Percentiles rank a stretch among this genome's conserved stretches.
These are phyloP conservation scores for Latrodectus elegans DNA, from an alignment of 2,888 invertebrate species.

Conservation along the genomic window DNA sequence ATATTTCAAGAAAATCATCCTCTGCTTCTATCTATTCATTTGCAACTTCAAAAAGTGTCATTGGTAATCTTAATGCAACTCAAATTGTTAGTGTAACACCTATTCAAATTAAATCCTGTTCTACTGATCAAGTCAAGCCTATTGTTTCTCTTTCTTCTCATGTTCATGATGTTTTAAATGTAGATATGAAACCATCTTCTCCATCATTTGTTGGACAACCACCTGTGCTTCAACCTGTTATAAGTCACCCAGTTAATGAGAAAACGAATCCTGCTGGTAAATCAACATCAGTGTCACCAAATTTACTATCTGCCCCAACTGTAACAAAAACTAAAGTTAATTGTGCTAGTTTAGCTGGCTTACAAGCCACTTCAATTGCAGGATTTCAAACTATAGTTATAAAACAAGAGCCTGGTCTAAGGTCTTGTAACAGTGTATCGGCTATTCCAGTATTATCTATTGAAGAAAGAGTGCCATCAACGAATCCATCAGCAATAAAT, in stretches of 20 bases:
- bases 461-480: conserved; percentile 48
- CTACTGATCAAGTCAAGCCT: conserved; percentile 42
- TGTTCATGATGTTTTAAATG: conserved; percentile 51
- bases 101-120: conserved; percentile 40
- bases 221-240: conserved; percentile 65
- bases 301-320: conserved; percentile 36
- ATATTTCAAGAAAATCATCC: conserved; percentile 54
- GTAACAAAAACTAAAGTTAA: conserved; percentile 56
- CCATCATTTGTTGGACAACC: conserved; percentile 69
- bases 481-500: conserved; percentile 49
- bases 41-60: conserved; percentile 66
- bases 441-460: conserved; percentile 63
- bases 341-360: conserved; percentile 27
- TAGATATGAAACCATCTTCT: conserved; percentile 68
- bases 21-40: conserved; percentile 60
- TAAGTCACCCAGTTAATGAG: conserved; percentile 48
- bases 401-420: conserved; percentile 67
- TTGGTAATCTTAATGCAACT: conserved; percentile 70
- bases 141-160: conserved; percentile 36
- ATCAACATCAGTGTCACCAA: conserved; percentile 44
- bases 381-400: conserved; percentile 70
- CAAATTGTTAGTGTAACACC: conserved; percentile 70
- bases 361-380: conserved; percentile 40
- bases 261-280: conserved; percentile 27
- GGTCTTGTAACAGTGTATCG: conserved; percentile 53